These are phyloP conservation scores for Sebastes oblongus DNA, from an alignment of 2,797 vertebrate species.

Conservation along the genomic window DNA sequence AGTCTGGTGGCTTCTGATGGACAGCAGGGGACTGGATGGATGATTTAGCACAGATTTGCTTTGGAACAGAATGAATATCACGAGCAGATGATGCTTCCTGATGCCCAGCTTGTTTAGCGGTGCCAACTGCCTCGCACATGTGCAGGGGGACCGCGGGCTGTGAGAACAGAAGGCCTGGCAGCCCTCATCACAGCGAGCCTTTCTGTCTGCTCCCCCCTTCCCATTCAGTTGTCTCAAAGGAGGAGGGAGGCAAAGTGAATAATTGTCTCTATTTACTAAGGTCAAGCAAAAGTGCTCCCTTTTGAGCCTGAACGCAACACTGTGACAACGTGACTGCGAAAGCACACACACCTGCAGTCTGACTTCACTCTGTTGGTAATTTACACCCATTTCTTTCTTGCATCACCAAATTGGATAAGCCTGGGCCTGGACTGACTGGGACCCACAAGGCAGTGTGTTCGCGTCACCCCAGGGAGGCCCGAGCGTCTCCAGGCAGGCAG, in stretches of 20 bases:
- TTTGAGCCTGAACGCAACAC: slow-evolving; percentile 30
- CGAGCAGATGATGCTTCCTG: slow-evolving; percentile 77
- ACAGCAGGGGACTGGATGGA: slow-evolving; percentile 71
- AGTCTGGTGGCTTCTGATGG: slow-evolving; percentile 68
- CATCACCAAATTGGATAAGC: slow-evolving; percentile 60
- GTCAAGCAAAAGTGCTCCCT: slow-evolving; percentile 43
- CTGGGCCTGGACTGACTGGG: slow-evolving; percentile 20
- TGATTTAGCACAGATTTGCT: slow-evolving; percentile 76
- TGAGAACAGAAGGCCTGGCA: slow-evolving; percentile 77
- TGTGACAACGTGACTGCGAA: slow-evolving; percentile 20
- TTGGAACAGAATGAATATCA: slow-evolving; percentile 66
- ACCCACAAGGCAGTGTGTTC: slow-evolving; percentile 34
- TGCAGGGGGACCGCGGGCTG: slow-evolving; percentile 61
- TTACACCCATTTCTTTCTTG: slow-evolving; percentile 39
- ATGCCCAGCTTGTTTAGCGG: slow-evolving; percentile 63
- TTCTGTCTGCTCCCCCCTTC: slow-evolving; percentile 14
- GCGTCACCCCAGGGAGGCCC: slow-evolving; percentile 21
- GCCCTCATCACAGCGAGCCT: slow-evolving; percentile 50
- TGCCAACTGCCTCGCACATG: slow-evolving; percentile 75
- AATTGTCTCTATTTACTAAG: slow-evolving; percentile 55
- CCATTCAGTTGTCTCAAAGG: slow-evolving; percentile 51
- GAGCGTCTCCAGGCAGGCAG: slow-evolving; percentile 48
- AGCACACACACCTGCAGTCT: slow-evolving; percentile 67
- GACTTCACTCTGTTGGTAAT: slow-evolving; percentile 62
- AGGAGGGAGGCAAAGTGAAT: slow-evolving; percentile 53